phyloP scores from a whole-genome alignment of 2,113 vertebrate genomes.

The Alethe castanea region DNA sequence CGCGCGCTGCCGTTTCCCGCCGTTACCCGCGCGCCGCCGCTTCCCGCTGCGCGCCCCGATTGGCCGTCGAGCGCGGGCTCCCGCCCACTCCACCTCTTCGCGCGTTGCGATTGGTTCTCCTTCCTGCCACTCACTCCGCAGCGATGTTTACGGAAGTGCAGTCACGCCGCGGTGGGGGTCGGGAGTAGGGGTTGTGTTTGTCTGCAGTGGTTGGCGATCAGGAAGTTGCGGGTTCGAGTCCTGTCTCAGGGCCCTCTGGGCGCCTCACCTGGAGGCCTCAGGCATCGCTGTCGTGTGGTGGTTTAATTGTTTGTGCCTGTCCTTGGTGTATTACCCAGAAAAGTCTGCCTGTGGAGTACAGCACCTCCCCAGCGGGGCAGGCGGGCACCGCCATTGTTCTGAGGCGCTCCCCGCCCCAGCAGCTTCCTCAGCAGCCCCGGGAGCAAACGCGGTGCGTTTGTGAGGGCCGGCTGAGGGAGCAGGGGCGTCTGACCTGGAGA shows the following conservation, averaged over 20 bases:
- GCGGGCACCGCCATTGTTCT: rapidly evolving
- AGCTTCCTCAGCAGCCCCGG: neutral
- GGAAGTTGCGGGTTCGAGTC: rapidly evolving
- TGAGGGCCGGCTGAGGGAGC: neutral
- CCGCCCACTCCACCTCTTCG: rapidly evolving
- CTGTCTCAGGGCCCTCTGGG: rapidly evolving
- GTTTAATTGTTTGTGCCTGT: neutral
- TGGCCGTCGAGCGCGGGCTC: rapidly evolving
- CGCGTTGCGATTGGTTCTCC: rapidly evolving
- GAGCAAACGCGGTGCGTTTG: no score
- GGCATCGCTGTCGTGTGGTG: rapidly evolving
- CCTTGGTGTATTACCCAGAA: rapidly evolving
- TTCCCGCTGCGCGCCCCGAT: neutral
- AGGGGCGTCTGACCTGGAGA: neutral
- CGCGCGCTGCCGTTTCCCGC: neutral
- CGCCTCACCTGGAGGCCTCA: rapidly evolving
- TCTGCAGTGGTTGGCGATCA: rapidly evolving
- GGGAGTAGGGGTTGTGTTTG: rapidly evolving
- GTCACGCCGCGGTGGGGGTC: rapidly evolving
- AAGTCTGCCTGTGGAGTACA: rapidly evolving
- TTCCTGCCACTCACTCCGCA: neutral
- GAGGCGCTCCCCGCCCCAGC: rapidly evolving
- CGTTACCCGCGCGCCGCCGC: neutral
- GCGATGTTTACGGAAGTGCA: neutral
- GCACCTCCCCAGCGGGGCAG: neutral